Evolutionary conservation across 2,113 vertebrate genomes (phyloP).

Genomic region (Actenoides hombroni): DNA sequence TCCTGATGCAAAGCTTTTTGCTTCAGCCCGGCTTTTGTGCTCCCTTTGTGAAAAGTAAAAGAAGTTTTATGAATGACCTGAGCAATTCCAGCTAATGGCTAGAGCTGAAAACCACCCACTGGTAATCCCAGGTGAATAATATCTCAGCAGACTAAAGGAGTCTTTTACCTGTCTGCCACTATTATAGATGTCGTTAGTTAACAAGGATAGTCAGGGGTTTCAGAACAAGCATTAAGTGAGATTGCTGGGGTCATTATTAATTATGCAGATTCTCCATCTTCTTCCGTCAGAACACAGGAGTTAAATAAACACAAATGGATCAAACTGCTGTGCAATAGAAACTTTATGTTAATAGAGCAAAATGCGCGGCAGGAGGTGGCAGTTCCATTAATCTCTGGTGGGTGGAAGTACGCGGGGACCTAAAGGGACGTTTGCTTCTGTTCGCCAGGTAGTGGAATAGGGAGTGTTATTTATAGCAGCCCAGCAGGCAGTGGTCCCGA

Average conservation of each 20-base stretch:
- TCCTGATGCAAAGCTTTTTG: neutral
- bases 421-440: neutral
- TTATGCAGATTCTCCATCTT: slow-evolving; percentile 79
- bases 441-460: neutral
- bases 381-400: slow-evolving; percentile 34
- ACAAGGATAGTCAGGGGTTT: slow-evolving; percentile 66
- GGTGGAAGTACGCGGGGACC: neutral
- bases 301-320: slow-evolving; percentile 78
- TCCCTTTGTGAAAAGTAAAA: slow-evolving; percentile 39
- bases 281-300: slow-evolving; percentile 67
- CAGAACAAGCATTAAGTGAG: slow-evolving; percentile 71
- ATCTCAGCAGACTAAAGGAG: slow-evolving; percentile 70
- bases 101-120: slow-evolving; percentile 53
- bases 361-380: slow-evolving; percentile 10
- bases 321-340: slow-evolving; percentile 64
- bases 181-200: slow-evolving; percentile 74
- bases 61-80: slow-evolving; percentile 68
- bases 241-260: slow-evolving; percentile 78
- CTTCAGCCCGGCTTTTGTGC: slow-evolving; percentile 49
- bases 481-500: neutral
- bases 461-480: neutral
- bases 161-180: slow-evolving; percentile 73
- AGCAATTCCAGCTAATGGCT: slow-evolving; percentile 71
- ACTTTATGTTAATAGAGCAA: slow-evolving; percentile 46
- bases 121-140: slow-evolving; percentile 75